phyloP scores from a whole-genome alignment of 2,113 vertebrate genomes.

The Chloropsis hardwickii region DNA sequence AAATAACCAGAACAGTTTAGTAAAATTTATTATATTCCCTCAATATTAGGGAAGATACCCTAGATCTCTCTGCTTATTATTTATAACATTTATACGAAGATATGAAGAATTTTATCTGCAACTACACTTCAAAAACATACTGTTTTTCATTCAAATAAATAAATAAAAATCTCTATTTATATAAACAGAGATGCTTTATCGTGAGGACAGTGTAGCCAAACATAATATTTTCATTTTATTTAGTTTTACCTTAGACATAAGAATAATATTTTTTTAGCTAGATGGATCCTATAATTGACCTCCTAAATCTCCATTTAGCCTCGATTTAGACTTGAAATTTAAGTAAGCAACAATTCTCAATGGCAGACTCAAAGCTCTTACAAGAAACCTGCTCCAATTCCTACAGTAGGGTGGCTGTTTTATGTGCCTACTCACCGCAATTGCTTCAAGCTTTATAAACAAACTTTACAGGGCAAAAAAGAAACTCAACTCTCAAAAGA shows the following conservation, averaged over 20 bases:
- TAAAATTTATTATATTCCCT: background rate
- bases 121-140: background rate
- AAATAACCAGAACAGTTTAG: background rate
- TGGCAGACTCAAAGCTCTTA: background rate
- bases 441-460: background rate
- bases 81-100: background rate
- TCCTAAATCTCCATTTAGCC: background rate
- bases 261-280: background rate
- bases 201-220: background rate
- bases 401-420: accelerated
- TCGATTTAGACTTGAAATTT: background rate
- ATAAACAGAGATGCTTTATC: background rate
- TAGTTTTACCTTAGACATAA: background rate
- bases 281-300: background rate
- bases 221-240: background rate
- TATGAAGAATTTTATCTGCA: background rate
- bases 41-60: background rate
- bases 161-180: background rate
- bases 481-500: too few species aligned
- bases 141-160: background rate
- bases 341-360: background rate
- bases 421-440: background rate
- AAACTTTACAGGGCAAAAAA: background rate
- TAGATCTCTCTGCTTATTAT: background rate
- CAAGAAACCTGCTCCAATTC: background rate